phyloP scores from a whole-genome alignment of 2,113 vertebrate species.

The Rhizomys pruinosus region DNA sequence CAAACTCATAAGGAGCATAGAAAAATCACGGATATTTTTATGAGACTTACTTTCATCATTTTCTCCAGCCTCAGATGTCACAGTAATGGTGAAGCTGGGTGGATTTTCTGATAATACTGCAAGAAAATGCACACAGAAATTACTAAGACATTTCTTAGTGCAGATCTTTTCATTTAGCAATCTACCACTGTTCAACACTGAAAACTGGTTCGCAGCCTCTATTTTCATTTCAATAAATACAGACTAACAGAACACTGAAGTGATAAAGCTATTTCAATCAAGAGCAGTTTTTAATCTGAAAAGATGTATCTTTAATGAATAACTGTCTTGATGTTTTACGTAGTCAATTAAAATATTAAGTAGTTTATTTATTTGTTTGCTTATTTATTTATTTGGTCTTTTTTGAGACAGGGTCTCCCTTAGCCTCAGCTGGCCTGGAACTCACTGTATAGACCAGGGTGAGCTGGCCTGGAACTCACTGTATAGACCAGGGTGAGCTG shows the following conservation, averaged over 20 bases:
- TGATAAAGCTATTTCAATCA: constrained; percentile 25
- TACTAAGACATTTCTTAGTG: constrained; percentile 13
- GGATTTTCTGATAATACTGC: constrained; percentile 95
- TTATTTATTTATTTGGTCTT: too few relatives aligned
- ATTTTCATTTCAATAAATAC: constrained; percentile 53
- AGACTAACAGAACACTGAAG: constrained; percentile 31
- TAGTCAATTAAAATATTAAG: constrained; percentile 50
- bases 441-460: too few relatives aligned
- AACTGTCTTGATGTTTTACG: constrained; percentile 41
- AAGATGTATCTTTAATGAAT: not conserved
- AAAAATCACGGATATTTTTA: not conserved
- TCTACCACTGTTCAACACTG: not conserved
- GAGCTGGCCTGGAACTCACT: too few relatives aligned
- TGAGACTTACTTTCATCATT: constrained; percentile 95
- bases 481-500: too few relatives aligned
- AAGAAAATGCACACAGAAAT: constrained; percentile 55
- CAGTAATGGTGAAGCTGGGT: constrained; percentile 95
- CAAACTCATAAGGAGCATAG: not conserved
- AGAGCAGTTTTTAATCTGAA: constrained; percentile 27
- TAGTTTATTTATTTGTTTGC: constrained; percentile 58
- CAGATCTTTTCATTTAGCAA: constrained; percentile 11
- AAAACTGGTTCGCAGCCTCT: not conserved
- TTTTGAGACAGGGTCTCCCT: too few relatives aligned
- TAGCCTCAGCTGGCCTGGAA: too few relatives aligned
- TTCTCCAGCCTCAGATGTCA: constrained; percentile 95